Evolutionary conservation across 2,797 vertebrate species (phyloP).

Genomic region (Peromyscus eremicus): DNA sequence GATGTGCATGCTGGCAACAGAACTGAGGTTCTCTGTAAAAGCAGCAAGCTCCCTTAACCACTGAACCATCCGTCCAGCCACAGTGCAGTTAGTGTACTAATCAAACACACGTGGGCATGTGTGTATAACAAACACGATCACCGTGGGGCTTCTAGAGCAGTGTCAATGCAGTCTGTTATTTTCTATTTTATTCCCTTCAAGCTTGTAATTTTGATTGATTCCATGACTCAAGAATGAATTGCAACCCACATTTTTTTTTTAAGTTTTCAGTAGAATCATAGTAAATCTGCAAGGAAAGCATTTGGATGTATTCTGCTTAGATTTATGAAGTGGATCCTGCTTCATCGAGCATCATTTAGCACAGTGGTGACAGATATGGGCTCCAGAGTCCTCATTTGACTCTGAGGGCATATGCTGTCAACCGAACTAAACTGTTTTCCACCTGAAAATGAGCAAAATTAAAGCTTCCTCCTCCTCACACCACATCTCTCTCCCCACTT

Average conservation of each 20-base stretch:
- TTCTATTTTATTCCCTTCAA: not conserved
- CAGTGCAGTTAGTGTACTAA: not conserved
- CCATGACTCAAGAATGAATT: not conserved
- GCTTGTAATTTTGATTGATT: constrained; percentile 9
- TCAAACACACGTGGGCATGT: not conserved
- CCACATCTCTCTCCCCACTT: not conserved
- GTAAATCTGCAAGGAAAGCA: constrained; percentile 34
- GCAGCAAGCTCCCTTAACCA: not conserved
- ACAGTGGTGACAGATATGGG: not conserved
- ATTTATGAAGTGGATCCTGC: not conserved
- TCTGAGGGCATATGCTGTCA: not conserved
- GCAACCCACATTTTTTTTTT: not conserved
- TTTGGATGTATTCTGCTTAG: not conserved
- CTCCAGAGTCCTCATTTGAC: not conserved
- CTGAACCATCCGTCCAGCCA: not conserved
- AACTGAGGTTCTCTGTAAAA: not conserved
- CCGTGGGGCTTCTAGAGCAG: not conserved
- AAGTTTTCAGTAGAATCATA: not conserved
- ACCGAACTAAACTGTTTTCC: not conserved
- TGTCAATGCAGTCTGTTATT: not conserved
- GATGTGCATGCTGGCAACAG: not conserved
- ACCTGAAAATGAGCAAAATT: not conserved
- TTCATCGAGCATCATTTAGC: not conserved
- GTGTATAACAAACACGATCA: not conserved
- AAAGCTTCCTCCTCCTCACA: not conserved